phyloP scores from a whole-genome alignment of 2,797 vertebrate genomes.

The Thripadectes ignobilis region DNA sequence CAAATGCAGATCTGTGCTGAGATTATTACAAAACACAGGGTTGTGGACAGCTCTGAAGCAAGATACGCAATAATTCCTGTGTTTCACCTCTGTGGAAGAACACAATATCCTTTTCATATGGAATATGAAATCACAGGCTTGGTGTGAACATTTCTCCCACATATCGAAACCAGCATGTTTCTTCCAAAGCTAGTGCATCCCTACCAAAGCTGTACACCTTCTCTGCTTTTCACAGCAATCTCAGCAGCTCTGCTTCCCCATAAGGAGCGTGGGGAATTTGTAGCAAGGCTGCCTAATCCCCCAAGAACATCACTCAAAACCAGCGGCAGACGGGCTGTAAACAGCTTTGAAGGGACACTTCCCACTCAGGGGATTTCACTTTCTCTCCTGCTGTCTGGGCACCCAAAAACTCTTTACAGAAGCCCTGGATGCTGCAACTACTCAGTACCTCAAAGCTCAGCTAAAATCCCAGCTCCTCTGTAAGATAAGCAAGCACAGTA shows the following conservation, averaged over 20 bases:
- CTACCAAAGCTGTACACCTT: neutral
- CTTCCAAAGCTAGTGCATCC: neutral
- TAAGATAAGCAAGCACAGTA: neutral
- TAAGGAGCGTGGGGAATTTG: neutral
- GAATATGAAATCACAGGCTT: neutral
- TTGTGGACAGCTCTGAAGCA: neutral
- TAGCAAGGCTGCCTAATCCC: neutral
- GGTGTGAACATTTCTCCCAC: neutral
- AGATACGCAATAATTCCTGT: neutral
- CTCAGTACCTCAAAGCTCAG: neutral
- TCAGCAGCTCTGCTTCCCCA: neutral
- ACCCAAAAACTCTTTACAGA: neutral
- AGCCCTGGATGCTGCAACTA: neutral
- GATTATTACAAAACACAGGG: neutral
- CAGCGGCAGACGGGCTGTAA: neutral
- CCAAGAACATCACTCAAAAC: neutral
- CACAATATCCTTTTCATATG: neutral
- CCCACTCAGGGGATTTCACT: neutral
- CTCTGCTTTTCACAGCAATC: neutral
- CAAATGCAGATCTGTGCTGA: neutral
- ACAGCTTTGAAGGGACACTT: neutral
- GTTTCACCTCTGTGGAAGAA: neutral
- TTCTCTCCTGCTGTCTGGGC: neutral
- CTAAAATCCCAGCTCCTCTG: neutral
- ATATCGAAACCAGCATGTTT: neutral